phyloP scores from a whole-genome alignment of 2,888 invertebrate genomes.

The Mesorhabditis belari region DNA sequence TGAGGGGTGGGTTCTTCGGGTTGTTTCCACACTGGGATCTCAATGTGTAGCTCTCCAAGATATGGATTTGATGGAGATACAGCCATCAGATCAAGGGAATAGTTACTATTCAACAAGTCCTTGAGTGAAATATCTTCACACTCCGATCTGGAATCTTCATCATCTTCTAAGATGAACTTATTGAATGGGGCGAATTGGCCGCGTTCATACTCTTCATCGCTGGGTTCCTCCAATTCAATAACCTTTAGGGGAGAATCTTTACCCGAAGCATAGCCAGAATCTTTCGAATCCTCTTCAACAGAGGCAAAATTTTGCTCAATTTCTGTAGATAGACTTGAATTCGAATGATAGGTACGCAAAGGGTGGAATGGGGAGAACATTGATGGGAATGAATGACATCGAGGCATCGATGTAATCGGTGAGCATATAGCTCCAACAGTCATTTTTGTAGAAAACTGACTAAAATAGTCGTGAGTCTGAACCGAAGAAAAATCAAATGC shows the following conservation, averaged over 20 bases:
- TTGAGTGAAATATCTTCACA: background rate
- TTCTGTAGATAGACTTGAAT: background rate
- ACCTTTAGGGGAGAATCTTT: no score
- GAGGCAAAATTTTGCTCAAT: no score
- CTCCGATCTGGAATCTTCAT: background rate
- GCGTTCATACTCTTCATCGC: background rate
- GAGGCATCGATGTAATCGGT: background rate
- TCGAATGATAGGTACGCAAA: background rate
- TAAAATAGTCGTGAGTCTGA: background rate
- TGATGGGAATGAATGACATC: background rate
- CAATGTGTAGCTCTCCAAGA: background rate
- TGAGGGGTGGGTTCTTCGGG: background rate
- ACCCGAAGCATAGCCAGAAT: no score
- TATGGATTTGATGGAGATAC: background rate
- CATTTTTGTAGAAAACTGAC: background rate
- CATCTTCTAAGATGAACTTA: background rate
- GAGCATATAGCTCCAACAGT: background rate
- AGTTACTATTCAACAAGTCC: background rate
- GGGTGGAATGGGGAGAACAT: no score
- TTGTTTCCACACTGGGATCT: background rate
- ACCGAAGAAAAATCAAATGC: background rate
- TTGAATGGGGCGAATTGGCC: background rate
- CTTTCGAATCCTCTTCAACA: background rate
- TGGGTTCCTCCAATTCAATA: background rate
- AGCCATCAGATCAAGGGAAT: background rate